Percentiles rank a stretch among this genome's conserved stretches.
phyloP scores from a whole-genome alignment of 2,888 invertebrate genomes.

The Cataglyphis cursor region DNA sequence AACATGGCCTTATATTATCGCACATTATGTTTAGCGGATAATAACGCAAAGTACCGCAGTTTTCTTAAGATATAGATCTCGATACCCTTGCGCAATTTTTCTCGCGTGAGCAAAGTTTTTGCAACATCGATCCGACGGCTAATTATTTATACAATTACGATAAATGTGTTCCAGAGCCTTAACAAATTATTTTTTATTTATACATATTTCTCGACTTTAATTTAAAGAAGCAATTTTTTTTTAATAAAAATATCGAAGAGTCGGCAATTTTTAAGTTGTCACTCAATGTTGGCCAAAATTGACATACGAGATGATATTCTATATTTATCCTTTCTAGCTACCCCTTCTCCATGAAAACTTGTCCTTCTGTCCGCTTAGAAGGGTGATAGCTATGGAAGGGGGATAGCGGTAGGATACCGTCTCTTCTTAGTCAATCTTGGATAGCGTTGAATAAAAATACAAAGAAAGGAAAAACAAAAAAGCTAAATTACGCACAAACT shows the following conservation, averaged over 20 bases:
- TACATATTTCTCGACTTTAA: neutral
- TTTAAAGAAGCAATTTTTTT: neutral
- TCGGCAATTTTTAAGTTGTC: neutral
- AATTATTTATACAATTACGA: slow-evolving; percentile 39
- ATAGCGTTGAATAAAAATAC: neutral
- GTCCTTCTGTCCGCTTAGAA: neutral
- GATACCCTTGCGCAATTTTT: slow-evolving; percentile 41
- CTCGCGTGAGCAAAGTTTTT: slow-evolving; percentile 42
- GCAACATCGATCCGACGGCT: slow-evolving; percentile 31
- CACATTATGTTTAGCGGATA: neutral
- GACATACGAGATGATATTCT: neutral
- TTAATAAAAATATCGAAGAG: neutral
- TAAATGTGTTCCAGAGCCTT: neutral
- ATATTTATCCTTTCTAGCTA: neutral
- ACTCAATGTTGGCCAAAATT: neutral
- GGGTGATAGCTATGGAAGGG: neutral
- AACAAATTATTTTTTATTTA: neutral
- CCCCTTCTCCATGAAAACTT: neutral
- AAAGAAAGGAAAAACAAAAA: neutral
- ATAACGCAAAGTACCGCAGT: neutral
- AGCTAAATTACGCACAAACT: neutral
- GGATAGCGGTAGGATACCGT: slow-evolving; percentile 11
- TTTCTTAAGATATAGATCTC: neutral
- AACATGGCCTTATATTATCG: neutral
- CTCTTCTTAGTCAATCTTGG: slow-evolving; percentile 20